Percentiles rank a stretch among this genome's conserved stretches.
Evolutionary conservation across 1,140 invertebrate genomes (phyloP).

Genomic region (Gonioctena quinquepunctata): DNA sequence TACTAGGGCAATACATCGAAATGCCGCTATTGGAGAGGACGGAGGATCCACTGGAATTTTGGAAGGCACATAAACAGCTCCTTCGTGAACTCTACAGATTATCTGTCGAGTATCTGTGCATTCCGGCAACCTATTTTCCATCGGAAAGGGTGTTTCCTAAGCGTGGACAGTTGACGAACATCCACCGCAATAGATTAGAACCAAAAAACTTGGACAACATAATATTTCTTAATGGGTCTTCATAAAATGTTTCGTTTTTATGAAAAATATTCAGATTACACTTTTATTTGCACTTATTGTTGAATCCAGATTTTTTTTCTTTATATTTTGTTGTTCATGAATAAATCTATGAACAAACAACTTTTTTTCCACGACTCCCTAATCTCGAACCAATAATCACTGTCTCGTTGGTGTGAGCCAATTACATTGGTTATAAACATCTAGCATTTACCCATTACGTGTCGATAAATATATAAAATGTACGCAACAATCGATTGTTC

Average conservation of each 20-base stretch:
- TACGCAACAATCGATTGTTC: not conserved
- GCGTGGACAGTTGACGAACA: slow-evolving; percentile 33
- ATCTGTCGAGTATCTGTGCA: slow-evolving; percentile 37
- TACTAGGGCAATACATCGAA: slow-evolving; percentile 25
- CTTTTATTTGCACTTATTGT: not conserved
- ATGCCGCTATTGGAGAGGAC: slow-evolving; percentile 28
- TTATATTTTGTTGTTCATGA: not conserved
- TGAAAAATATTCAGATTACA: not conserved
- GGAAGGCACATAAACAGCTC: slow-evolving; percentile 30
- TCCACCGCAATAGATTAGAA: slow-evolving; percentile 33
- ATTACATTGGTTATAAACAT: too few relatives aligned
- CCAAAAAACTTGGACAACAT: slow-evolving; percentile 27
- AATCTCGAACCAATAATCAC: too few relatives aligned
- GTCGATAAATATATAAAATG: too few relatives aligned
- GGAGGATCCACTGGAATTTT: slow-evolving; percentile 35
- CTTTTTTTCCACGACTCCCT: too few relatives aligned
- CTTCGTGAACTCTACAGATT: slow-evolving; percentile 33
- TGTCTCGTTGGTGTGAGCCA: not conserved
- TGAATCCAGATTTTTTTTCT: not conserved
- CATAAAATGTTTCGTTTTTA: not conserved
- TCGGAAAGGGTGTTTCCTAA: slow-evolving; percentile 43
- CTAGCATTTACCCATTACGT: not conserved
- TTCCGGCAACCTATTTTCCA: slow-evolving; percentile 42
- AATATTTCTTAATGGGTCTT: slow-evolving; percentile 23
- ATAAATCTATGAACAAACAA: too few relatives aligned